phyloP scores from a whole-genome alignment of 2,888 invertebrate species.

The Lathronympha strigana region DNA sequence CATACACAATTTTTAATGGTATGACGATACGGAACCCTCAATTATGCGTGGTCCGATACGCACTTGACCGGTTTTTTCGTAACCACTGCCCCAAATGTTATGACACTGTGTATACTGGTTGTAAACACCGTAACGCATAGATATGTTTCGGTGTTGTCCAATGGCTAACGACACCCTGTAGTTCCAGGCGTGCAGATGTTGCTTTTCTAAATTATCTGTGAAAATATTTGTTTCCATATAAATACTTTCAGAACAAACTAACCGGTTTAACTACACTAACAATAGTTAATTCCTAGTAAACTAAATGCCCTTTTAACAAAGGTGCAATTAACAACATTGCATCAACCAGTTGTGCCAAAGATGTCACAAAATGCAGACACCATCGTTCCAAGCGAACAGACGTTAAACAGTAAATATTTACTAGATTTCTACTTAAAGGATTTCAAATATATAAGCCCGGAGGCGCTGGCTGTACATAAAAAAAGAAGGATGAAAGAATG shows the following conservation, averaged over 20 bases:
- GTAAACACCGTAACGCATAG: too few species aligned
- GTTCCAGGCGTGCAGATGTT: too few species aligned
- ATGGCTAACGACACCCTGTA: too few species aligned
- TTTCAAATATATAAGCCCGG: conserved; percentile 69
- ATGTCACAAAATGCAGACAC: conserved; percentile 4
- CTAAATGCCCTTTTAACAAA: conserved; percentile 21
- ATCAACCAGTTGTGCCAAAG: conserved; percentile 6
- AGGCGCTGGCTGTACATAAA: conserved; percentile 52
- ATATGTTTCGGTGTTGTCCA: too few species aligned
- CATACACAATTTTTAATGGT: too few species aligned
- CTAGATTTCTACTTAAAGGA: conserved; percentile 72
- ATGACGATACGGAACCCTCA: too few species aligned
- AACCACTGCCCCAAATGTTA: too few species aligned
- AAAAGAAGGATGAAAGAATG: conserved; percentile 42
- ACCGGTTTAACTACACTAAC: neutral
- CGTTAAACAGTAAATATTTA: conserved; percentile 54
- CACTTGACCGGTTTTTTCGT: too few species aligned
- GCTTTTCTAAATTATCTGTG: neutral
- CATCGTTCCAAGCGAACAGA: conserved; percentile 47
- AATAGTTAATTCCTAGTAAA: conserved; percentile 3
- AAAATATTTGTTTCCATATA: neutral
- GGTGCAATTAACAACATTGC: conserved; percentile 16
- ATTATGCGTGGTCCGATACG: too few species aligned
- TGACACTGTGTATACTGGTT: too few species aligned
- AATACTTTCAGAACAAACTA: conserved; percentile 9